A percentile compares a stretch with the other conserved stretches of the same genome.
Conservation (phyloP, 2,888 invertebrate genomes). For the Julus scanicus region DNA sequence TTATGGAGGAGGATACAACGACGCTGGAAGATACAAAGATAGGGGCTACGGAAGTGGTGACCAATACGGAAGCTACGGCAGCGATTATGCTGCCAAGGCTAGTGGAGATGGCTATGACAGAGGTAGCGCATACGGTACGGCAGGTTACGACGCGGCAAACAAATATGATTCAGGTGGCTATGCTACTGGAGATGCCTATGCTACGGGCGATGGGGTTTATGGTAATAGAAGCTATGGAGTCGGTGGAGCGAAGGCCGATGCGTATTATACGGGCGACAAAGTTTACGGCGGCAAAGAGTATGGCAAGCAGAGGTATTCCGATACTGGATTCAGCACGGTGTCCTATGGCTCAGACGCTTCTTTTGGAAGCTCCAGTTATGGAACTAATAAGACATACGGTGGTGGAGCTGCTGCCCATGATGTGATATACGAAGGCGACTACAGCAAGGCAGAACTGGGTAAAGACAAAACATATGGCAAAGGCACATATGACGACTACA, state of each 20-base stretch:
- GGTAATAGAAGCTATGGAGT: background rate
- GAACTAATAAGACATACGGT: constrained; percentile 49
- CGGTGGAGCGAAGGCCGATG: background rate
- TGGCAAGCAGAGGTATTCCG: background rate
- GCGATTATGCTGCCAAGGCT: background rate
- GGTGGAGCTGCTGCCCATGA: constrained; percentile 14
- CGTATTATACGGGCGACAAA: background rate
- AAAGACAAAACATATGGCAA: background rate
- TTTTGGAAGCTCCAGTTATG: constrained; percentile 47
- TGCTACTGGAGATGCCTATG: background rate
- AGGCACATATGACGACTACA: background rate
- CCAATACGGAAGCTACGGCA: background rate
- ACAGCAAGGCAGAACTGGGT: background rate
- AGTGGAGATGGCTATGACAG: background rate
- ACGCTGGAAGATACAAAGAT: background rate
- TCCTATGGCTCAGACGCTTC: constrained; percentile 51
- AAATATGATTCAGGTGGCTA: background rate
- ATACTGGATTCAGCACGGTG: constrained; percentile 26
- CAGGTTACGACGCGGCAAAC: background rate
- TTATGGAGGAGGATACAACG: background rate
- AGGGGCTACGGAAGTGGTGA: background rate
- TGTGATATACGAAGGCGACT: background rate
- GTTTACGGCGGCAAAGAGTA: background rate
- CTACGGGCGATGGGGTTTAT: background rate
- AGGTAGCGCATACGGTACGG: background rate